Base-by-base conservation (phyloP, 2,113 vertebrate species). In the Naja naja region DNA sequence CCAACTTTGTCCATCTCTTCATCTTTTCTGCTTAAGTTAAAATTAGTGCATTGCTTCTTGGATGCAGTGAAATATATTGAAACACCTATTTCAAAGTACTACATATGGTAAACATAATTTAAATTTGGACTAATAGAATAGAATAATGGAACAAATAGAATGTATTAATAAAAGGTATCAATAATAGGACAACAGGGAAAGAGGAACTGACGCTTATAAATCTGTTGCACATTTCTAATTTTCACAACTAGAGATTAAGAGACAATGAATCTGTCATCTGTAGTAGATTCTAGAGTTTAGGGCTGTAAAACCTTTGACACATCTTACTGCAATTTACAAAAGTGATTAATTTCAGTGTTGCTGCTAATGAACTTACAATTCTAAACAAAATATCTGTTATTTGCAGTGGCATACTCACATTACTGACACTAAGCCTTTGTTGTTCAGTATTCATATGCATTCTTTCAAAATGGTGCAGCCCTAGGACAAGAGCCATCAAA, bases 291-390 rank as follows among this genome's bases (percentile, higher is more conserved):
- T n/a, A 54, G 14, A n/a, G 1, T 30, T 54, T 92, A 39, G 34
- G 23, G 22, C 53, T 55, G 8, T 23, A 45, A 20, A 9, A 39
- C 54, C 86, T 95, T 64, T n/a, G n/a, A 54, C 27, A 88, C 16
- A 16, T 88, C 5, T 88, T 14, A n/a, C 27, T 88, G 49, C 12
- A 53, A 20, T 87, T 93, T 39, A 1, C 56, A 45, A 90, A 95
- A 58, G 22, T 89, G 53, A 94, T 92, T 55, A 49, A 94, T 94
- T 92, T 92, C 56, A 94, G 14, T 92, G 94, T 54, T 45, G 60
- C 49, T 91, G 47, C 60, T 89, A 94, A 92, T 94, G 56, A 22
- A 93, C 39, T 93, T 60, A 86, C 54, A 58, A 60, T 60, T 60
- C 58, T 30, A 60, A 58, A 58, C 8, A 58, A 11, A 60, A 60